Base-by-base conservation (phyloP, 2,888 invertebrate species). In the Boloria euphrosyne region DNA sequence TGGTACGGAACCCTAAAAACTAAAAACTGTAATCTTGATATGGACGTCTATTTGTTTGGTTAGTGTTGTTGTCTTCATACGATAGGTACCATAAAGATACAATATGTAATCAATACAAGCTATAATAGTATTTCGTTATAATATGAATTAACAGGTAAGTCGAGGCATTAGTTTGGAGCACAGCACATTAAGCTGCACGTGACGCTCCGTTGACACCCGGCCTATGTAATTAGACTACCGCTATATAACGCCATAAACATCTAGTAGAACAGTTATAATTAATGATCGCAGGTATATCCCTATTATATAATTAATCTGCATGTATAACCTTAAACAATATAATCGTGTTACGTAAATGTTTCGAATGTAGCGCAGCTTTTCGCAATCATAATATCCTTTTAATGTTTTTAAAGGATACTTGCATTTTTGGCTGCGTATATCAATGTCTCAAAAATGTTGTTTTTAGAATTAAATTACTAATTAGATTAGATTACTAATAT, bases 101-200 rank as follows among this genome's bases (percentile, higher is more conserved):
- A 31, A 31, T 31, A n/a, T n/a, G n/a, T n/a, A 31, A 31, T 31
- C 6, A 31, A 31, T 31, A 31, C 5, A 51, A 51, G 22, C 7
- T 14, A 13, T 31, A n/a, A n/a, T n/a, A 31, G n/a, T 17, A 17
- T 38, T 13, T 38, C 10, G 0, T 38, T 14, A 16, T n/a, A n/a
- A n/a, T 38, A 16, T 13, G 7, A 55, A 10, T 22, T 18, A 18
- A 22, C n/a, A 55, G 44, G 14, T 44, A 18, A 44, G 10, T 44
- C 14, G 7, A 6, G 16, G 14, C 14, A 27, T 58, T 58, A 58
- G 22, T 31, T 5, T 7, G 47, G 16, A 1, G 17, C 14, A 38
- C 2, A 49, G 27, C 27, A 49, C 58, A 46, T 49, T 58, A 58
- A 43, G 54, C 31, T 55, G 44, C 58, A 49, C 31, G 58, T 58